Evolutionary conservation across 2,113 vertebrate genomes (phyloP), one percentile per base, ranked within the genome.

Genomic region (Pterocles burchelli): DNA sequence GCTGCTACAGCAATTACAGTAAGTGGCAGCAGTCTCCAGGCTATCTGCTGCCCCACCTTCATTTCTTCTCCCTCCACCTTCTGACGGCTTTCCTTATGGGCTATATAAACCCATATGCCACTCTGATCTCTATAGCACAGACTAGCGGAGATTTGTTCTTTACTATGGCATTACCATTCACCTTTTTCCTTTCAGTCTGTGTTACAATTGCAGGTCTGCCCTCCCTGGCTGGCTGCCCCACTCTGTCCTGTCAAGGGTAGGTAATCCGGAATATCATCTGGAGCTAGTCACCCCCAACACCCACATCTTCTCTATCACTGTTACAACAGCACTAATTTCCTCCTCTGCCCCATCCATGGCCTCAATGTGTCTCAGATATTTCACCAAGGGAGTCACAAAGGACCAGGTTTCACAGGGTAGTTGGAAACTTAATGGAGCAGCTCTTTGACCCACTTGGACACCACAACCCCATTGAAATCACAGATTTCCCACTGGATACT

Each of bases 1-100:
- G 80, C 81, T 67, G 58, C 51, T 72, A 76, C 0, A 0, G 70
- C 78, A 88, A 90, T 93, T 96, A 95, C 87, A 86, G 79, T 34
- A 95, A 93, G 92, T 19, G 48, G 90, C 92, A 95, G 79, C 68
- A 84, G 68, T 61, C 88, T 90, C 83, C 59, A 48, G 76, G 70
- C 75, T 86, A 68, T 92, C 90, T 38, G 28, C 79, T 82, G 73
- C 90, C 88, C 76, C 82, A 93, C 70, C 92, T 84, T 85, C 38
- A 45, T 31, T 80, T 81, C 67, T 62, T 49, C 65, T 24, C 34
- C 65, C 59, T 33, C 61, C 31, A 13, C 43, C 38, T 78, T 67
- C 68, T 18, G 5, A 36, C 0, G 3, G 49, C 58, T 90, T 89
- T 94, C 80, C 83, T 82, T 28, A 33, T 48, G 29, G 93, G 72